Evolutionary conservation across 1,140 invertebrate species (phyloP).

Genomic region (Drosophila malerkotliana): DNA sequence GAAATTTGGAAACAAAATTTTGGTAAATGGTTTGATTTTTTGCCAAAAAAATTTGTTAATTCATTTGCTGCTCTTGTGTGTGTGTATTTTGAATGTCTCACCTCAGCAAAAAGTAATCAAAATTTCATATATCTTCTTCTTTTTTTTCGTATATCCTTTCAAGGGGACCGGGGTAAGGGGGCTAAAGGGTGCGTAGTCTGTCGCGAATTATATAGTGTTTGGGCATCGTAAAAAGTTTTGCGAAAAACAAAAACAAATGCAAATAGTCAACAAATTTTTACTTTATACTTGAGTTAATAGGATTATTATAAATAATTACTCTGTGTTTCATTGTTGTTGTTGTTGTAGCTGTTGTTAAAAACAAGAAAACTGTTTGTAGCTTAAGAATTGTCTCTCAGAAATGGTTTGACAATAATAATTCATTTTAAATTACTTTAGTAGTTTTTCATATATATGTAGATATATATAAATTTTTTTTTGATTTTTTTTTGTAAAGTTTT

Average conservation of each 20-base stretch:
- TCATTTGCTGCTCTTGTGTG: conserved; percentile 81
- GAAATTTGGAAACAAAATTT: conserved; percentile 36
- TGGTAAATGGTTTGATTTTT: conserved; percentile 27
- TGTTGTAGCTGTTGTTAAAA: conserved; percentile 73
- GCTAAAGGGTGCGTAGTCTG: conserved; percentile 36
- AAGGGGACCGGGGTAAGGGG: conserved; percentile 21
- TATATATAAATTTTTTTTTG: conserved; percentile 9
- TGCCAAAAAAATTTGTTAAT: conserved; percentile 54
- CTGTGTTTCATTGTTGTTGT: conserved; percentile 35
- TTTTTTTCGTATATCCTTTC: conserved; percentile 27
- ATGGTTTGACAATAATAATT: conserved; percentile 53
- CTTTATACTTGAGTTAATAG: conserved; percentile 70
- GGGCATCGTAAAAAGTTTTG: conserved; percentile 69
- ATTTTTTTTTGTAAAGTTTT: conserved; percentile 59
- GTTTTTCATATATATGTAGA: conserved; percentile 52
- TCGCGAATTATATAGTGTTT: conserved; percentile 59
- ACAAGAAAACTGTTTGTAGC: conserved; percentile 78
- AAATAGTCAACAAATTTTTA: conserved; percentile 76
- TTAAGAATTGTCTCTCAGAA: conserved; percentile 67
- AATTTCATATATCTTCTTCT: conserved; percentile 31
- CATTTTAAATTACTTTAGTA: conserved; percentile 73
- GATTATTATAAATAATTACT: conserved; percentile 68
- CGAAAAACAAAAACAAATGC: conserved; percentile 83
- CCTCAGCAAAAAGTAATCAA: conserved; percentile 81
- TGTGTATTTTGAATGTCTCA: conserved; percentile 83